Conservation (phyloP, 2,797 vertebrate genomes). For the Hylomyscus alleni region DNA sequence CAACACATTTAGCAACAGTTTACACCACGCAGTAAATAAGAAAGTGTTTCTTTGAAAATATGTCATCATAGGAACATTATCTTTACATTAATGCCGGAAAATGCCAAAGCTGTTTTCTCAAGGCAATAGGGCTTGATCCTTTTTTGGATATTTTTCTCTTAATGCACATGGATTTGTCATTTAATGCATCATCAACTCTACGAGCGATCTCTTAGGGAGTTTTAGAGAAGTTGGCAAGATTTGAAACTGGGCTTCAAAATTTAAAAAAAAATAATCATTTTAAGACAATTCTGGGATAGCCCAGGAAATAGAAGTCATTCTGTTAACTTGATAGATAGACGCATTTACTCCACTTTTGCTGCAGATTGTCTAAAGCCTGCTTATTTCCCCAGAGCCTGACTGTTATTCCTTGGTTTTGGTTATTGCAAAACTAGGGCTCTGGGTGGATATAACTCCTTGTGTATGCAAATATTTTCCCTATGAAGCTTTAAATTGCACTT, state of each 20-base stretch:
- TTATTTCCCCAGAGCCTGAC: slow-evolving; percentile 71
- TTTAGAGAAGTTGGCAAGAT: slow-evolving; percentile 66
- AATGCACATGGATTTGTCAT: slow-evolving; percentile 65
- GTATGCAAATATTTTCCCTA: slow-evolving; percentile 59
- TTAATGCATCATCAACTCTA: slow-evolving; percentile 70
- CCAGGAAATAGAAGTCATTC: slow-evolving; percentile 75
- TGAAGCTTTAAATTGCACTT: slow-evolving; percentile 81
- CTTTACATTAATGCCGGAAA: slow-evolving; percentile 80
- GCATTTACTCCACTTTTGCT: slow-evolving; percentile 74
- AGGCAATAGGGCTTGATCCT: slow-evolving; percentile 77
- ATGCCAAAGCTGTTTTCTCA: slow-evolving; percentile 82
- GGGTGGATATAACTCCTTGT: slow-evolving; percentile 68
- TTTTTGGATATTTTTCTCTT: slow-evolving; percentile 70
- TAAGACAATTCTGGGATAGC: slow-evolving; percentile 75
- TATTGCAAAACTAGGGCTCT: slow-evolving; percentile 73
- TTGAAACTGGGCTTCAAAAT: slow-evolving; percentile 75
- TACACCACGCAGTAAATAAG: slow-evolving; percentile 87
- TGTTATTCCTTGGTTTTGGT: slow-evolving; percentile 77
- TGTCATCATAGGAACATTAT: slow-evolving; percentile 83
- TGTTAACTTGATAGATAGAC: slow-evolving; percentile 53
- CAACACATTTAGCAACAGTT: slow-evolving; percentile 86
- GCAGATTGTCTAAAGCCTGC: slow-evolving; percentile 82
- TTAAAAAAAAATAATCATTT: slow-evolving; percentile 74
- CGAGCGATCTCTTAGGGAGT: slow-evolving; percentile 40
- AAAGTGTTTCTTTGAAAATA: slow-evolving; percentile 86